phyloP scores from a whole-genome alignment of 2,888 invertebrate genomes.

The Teinopalpus imperialis region DNA sequence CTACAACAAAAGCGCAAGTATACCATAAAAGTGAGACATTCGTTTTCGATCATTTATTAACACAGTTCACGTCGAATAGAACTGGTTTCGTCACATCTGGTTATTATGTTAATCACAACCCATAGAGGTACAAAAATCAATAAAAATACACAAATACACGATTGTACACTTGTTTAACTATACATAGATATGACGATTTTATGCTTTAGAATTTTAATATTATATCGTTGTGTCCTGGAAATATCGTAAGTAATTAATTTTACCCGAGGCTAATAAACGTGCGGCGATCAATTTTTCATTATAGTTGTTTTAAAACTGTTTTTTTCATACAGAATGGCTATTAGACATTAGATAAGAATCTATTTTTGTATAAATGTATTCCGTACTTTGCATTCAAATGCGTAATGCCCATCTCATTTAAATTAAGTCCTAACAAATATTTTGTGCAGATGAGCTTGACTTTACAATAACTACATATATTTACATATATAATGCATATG shows the following conservation, averaged over 20 bases:
- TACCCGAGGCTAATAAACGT: background rate
- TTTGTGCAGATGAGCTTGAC: slow-evolving; percentile 8
- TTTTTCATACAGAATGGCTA: too few relatives aligned
- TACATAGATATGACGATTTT: slow-evolving; percentile 5
- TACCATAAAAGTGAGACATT: slow-evolving; percentile 7
- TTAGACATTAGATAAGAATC: slow-evolving; percentile 2
- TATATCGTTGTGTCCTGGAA: background rate
- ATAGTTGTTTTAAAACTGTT: too few relatives aligned
- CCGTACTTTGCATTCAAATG: slow-evolving; percentile 6
- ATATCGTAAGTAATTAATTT: slow-evolving; percentile 1
- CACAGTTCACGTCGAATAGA: slow-evolving; percentile 13
- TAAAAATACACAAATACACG: slow-evolving; percentile 15
- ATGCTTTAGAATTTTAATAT: slow-evolving; percentile 3
- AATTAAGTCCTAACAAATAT: slow-evolving; percentile 12
- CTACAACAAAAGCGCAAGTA: background rate
- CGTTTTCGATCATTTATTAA: slow-evolving; percentile 4
- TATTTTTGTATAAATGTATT: slow-evolving; percentile 12
- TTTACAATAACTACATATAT: slow-evolving; percentile 10
- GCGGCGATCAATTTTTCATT: background rate
- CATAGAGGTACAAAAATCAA: slow-evolving; percentile 13
- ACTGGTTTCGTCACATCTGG: slow-evolving; percentile 17
- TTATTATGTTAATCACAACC: slow-evolving; percentile 8
- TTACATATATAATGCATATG: slow-evolving; percentile 6
- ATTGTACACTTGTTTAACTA: slow-evolving; percentile 11
- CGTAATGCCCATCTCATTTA: slow-evolving; percentile 4